These are phyloP conservation scores for Caenorhabditis uteleia DNA, from an alignment of 2,888 invertebrate genomes.

Conservation along the genomic window DNA sequence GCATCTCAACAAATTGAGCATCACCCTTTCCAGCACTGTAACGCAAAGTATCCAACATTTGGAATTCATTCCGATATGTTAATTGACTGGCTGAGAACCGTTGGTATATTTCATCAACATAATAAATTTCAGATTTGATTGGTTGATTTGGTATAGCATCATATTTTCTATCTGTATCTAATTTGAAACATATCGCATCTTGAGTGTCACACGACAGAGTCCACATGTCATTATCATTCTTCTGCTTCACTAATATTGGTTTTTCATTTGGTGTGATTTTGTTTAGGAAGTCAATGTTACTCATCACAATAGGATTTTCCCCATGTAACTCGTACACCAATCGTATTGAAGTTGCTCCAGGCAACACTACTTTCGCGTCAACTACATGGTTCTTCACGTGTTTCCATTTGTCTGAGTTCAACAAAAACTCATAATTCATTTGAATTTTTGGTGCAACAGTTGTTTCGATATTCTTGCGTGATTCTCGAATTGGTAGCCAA, in stretches of 20 bases:
- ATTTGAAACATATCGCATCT: constrained; percentile 34
- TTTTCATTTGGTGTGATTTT: constrained; percentile 29
- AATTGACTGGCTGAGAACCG: constrained; percentile 30
- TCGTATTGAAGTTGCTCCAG: constrained; percentile 45
- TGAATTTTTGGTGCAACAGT: not conserved
- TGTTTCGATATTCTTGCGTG: not conserved
- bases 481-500: constrained; percentile 36
- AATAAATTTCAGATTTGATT: constrained; percentile 14
- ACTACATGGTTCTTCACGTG: constrained; percentile 48
- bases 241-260: constrained; percentile 17
- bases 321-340: constrained; percentile 26
- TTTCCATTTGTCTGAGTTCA: constrained; percentile 34
- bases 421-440: constrained; percentile 9
- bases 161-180: not conserved
- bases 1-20: constrained; percentile 25
- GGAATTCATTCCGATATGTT: constrained; percentile 32
- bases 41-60: constrained; percentile 27
- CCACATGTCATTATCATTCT: constrained; percentile 8
- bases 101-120: constrained; percentile 37
- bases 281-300: constrained; percentile 41
- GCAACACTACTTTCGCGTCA: constrained; percentile 44
- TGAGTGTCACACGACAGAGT: constrained; percentile 16
- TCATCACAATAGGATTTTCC: constrained; percentile 9
- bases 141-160: constrained; percentile 8
- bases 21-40: constrained; percentile 32